Base-by-base conservation (phyloP, 2,113 vertebrate genomes). In the Chunga burmeisteri region DNA sequence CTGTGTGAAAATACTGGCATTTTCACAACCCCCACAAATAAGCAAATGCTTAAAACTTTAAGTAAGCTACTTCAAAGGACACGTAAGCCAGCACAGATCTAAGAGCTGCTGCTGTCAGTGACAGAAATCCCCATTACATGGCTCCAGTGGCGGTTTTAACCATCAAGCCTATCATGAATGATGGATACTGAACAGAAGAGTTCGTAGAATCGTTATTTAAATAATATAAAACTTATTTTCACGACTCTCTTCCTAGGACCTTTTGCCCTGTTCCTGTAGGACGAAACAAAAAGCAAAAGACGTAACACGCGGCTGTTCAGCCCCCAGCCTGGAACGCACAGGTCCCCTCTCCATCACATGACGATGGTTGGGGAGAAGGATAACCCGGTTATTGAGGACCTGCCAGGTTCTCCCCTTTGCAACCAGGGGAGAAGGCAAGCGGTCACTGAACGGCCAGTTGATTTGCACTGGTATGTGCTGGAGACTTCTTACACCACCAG, bases 391-490 rank as follows among this genome's bases (percentile, higher is more conserved):
- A 3, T 1, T 10, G 50, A 38, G 65, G 72, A 55, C 19, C 25
- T 30, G 19, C 8, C 6, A 6, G 17, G 16, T 19, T 42, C 38
- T 50, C 32, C 47, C 9, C 42, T 59, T 14, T 11, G 29, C 17
- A 21, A 15, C 5, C 9, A 2, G 16, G 10, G 11, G 11, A 13
- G 19, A 78, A 56, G 27, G 21, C 15, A 59, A 56, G 23, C 0
- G 16, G 47, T 13, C 59, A 14, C 14, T 0, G 0, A 34, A 16
- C 0, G 7, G 44, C 44, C 55, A 3, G 3, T 0, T 47, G 63
- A 4, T 36, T 30, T 27, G 36, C 4, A 3, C 71, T 42, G 56
- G 19, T 6, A 2, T 1, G 21, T 9, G 16, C 52, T 30, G 50
- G 36, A 34, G 61, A 13, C 52, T n/a, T 50, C 52, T 71, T 13